Evolutionary conservation across 2,113 vertebrate species (phyloP), one percentile per base, ranked within the genome.

Genomic region (Grammomys dolichurus): DNA sequence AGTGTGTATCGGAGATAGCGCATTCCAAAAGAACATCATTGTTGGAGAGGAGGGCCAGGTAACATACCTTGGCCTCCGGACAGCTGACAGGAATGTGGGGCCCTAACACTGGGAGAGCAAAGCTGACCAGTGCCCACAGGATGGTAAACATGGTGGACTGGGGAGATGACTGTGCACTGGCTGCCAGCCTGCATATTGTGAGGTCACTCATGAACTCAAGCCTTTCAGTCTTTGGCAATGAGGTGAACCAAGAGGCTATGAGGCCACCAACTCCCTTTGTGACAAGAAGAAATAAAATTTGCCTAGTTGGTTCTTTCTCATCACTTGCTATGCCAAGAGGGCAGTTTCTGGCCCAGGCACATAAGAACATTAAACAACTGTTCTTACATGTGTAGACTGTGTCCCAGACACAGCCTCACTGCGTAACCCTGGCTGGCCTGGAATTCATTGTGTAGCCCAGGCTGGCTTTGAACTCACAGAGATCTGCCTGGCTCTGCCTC

Each of bases 81-180:
- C 97, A 97, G 92, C 63, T 92, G 93, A 96, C 7, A 9, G 87
- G n/a, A 16, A 43, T 0, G 3, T 77, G 28, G 19, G 16, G 31
- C 0, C 81, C 92, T 10, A 43, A 40, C 0, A 3, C 54, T 0
- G 80, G 81, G 75, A 69, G 22, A 1, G 58, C 70, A 26, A 86
- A 22, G 85, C 73, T 46, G 8, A 96, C 93, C 90, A 98, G 94
- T 91, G 82, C 73, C 90, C 95, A 88, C 46, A 76, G 33, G 88
- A 26, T 14, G 69, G 76, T 19, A 28, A 87, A 7, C 97, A 97
- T 97, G 92, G 75, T 77, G 90, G 65, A 88, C 95, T 90, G 75
- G 33, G 43, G 1, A 75, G 33, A 46, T 36, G 72, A 90, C 48
- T 2, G 40, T 2, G 1, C 76, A 26, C 65, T 0, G 0, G 48